Evolutionary conservation across 2,113 vertebrate species (phyloP), one percentile per base, ranked within the genome.

Genomic region (Melanotaenia duboulayi): DNA sequence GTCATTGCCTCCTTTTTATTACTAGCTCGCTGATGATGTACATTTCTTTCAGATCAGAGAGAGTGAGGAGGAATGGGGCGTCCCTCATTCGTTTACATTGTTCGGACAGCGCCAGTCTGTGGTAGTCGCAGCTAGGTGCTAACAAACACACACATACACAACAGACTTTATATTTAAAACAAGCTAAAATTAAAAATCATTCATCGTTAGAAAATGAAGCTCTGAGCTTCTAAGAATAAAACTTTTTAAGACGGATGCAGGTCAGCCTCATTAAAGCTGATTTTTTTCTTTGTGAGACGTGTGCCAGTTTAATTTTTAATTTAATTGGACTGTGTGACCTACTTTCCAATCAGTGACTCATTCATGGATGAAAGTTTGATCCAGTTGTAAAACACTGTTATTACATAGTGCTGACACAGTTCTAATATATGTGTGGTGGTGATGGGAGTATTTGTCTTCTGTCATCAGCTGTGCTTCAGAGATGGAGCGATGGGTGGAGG

Each of bases 401-500:
- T 20, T 24, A 22, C 12, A 9, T 8, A 20, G 48, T 0, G 16
- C 10, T 12, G 0, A 77, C 51, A 44, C 6, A 44, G 3, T 2
- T 17, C 1, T 44, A 2, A 17, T 17, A 5, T 3, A 42, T 14
- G 12, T 5, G 4, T 2, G 2, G 11, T 46, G 7, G 44, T 48
- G 44, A 48, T 35, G 32, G 8, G 1, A 5, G 32, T 35, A 9
- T 35, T 35, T 35, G 32, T 35, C 32, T 35, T 37, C 14, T 71
- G 14, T 2, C 1, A 71, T 14, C 85, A 99, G 98, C 80, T 96
- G 93, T 51, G 94, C 71, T 0, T 74, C 93, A 1, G 98, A 99
- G 91, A 97, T 97, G 96, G 96, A 97, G 74, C 96, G 95, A 25
- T 99, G 98, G 97, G 92, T 95, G 28, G 97, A 99, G 84, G 98